Base-by-base conservation (phyloP, 1,140 invertebrate genomes). In the Diabrotica undecimpunctata region DNA sequence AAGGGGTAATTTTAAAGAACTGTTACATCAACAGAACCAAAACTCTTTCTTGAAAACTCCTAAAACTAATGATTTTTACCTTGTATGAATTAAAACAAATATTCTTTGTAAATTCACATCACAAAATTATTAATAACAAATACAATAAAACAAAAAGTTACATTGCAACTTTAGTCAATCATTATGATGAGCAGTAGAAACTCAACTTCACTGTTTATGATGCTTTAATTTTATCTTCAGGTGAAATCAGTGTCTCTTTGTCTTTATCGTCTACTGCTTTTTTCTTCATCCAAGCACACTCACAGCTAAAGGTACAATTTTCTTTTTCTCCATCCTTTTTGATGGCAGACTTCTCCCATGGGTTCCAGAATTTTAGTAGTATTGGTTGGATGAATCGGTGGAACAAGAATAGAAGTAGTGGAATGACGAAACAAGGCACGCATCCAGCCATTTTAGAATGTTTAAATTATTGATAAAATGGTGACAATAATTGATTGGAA, bases 381-480 rank as follows among this genome's bases (percentile, higher is more conserved):
- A 90, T 83, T 0, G 89, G 90, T 72, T 91, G 89, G 55, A 92
- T 82, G 72, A 88, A 91, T 70, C 85, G 86, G 77, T 91, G 88
- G 86, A 89, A 92, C 65, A 92, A 83, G 69, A 87, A 90, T 0
- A 92, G 80, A 36, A 91, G 77, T 50, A 90, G 75, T 3, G 90
- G 90, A 74, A 91, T 86, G 52, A 92, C 85, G 70, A 92, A 89
- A 74, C 90, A 92, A 5, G 90, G 88, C 57, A 92, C 82, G 74
- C 90, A 92, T 50, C 75, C 77, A 72, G 90, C 90, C 89, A 91
- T 91, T 65, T 41, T 65, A 14, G 11, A 54, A 14, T 25, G 1
- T 25, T 25, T 4, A 25, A 25, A 25, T 4, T 25, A 25, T 25
- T 25, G 25, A 25, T 25, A 4, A 1, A 4, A 25, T 25, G n/a